These are phyloP conservation scores for Aphelenchoides avenae DNA, from an alignment of 1,140 invertebrate species.

Conservation along the genomic window DNA sequence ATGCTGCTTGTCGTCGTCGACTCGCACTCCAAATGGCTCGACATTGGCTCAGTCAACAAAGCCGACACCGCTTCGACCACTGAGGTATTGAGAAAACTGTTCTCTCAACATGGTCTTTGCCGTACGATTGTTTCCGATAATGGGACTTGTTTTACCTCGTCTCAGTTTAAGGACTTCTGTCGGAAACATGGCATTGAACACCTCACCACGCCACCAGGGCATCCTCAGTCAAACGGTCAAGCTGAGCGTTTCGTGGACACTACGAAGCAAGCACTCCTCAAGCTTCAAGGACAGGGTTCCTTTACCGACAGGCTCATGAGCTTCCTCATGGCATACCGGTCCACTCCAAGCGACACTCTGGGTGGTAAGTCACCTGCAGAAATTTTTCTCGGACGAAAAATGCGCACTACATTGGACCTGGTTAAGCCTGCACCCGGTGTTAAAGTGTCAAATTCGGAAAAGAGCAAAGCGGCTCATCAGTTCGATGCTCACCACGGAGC, in stretches of 20 bases:
- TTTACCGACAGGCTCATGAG: too few species aligned
- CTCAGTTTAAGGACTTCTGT: conserved; percentile 4
- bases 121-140: conserved; percentile 37
- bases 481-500: too few species aligned
- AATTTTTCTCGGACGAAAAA: conserved; percentile 6
- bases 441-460: too few species aligned
- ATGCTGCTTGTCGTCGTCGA: not conserved
- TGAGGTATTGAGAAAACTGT: too few species aligned
- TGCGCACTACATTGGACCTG: not conserved
- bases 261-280: not conserved
- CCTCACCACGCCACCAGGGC: conserved; percentile 10
- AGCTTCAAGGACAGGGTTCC: not conserved
- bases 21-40: not conserved
- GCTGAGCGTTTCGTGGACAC: conserved; percentile 20
- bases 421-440: not conserved
- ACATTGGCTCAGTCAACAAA: too few species aligned
- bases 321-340: not conserved
- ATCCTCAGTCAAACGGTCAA: conserved; percentile 14
- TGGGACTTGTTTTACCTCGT: conserved; percentile 12
- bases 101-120: conserved; percentile 9
- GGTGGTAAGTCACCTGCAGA: conserved; percentile 12
- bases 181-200: conserved; percentile 5
- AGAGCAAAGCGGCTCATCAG: too few species aligned
- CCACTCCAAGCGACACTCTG: conserved; percentile 1
- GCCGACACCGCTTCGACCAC: too few species aligned